These are phyloP conservation scores for Phoenicopterus ruber DNA, from an alignment of 2,113 vertebrate species.

Conservation along the genomic window DNA sequence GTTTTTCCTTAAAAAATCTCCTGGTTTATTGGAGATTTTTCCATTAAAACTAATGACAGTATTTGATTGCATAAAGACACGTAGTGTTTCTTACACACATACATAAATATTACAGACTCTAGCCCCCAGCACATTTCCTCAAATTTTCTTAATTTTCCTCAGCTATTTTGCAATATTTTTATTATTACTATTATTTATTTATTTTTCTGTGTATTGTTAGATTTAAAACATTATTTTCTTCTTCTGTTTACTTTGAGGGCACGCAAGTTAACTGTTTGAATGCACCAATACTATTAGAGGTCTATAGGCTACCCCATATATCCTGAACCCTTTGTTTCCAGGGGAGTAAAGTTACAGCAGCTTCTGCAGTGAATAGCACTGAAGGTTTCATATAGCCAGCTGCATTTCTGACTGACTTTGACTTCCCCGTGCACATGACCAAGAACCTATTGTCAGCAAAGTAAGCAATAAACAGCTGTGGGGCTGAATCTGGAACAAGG, in stretches of 20 bases:
- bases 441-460: background rate
- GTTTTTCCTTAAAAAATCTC: background rate
- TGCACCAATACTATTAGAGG: background rate
- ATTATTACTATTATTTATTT: background rate
- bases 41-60: background rate
- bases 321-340: background rate
- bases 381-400: background rate
- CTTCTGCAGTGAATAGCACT: background rate
- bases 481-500: background rate
- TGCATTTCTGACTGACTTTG: background rate
- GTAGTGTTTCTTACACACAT: background rate
- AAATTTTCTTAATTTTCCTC: background rate
- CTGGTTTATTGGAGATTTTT: background rate
- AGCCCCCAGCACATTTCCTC: background rate
- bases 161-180: background rate
- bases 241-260: background rate
- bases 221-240: background rate
- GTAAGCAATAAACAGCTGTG: background rate
- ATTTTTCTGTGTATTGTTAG: background rate
- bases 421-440: background rate
- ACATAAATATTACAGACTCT: background rate
- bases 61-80: background rate
- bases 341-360: background rate
- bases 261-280: background rate
- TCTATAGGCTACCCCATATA: too few relatives aligned